These are phyloP conservation scores for Corynorhinus townsendii DNA, from an alignment of 2,113 vertebrate species.

Conservation along the genomic window DNA sequence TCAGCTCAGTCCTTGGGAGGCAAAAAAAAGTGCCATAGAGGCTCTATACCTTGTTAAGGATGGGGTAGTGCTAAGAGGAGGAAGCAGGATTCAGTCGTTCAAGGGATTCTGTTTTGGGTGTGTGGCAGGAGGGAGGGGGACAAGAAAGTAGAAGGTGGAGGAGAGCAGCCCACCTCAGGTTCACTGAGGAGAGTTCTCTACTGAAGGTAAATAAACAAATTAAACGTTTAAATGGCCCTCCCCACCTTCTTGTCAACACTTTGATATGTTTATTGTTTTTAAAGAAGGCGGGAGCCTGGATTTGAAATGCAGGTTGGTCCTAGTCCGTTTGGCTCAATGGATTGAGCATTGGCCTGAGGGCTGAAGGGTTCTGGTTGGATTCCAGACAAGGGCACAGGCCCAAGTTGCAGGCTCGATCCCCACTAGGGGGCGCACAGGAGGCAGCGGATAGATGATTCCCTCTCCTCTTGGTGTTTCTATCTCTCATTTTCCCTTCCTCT, in stretches of 20 bases:
- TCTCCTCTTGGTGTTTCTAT: not conserved
- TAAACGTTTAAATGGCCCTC: slow-evolving; percentile 21
- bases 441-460: not conserved
- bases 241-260: slow-evolving; percentile 25
- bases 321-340: not conserved
- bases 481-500: not conserved
- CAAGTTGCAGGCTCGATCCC: not conserved
- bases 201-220: not conserved
- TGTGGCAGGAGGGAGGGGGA: not conserved
- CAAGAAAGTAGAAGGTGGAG: not conserved
- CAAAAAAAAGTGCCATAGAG: not conserved
- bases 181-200: not conserved
- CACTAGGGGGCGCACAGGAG: not conserved
- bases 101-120: not conserved
- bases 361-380: not conserved
- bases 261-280: slow-evolving; percentile 24
- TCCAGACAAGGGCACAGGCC: not conserved
- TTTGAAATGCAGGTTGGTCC: slow-evolving; percentile 40
- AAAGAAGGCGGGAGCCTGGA: not conserved
- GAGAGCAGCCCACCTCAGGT: not conserved
- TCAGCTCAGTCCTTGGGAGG: not conserved
- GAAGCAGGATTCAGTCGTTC: not conserved
- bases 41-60: not conserved
- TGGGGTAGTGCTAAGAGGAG: not conserved
- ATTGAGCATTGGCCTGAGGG: not conserved